A percentile compares a stretch with the other conserved stretches of the same genome.
Evolutionary conservation across 2,888 invertebrate genomes (phyloP).

Genomic region (Sminthurides aquaticus): DNA sequence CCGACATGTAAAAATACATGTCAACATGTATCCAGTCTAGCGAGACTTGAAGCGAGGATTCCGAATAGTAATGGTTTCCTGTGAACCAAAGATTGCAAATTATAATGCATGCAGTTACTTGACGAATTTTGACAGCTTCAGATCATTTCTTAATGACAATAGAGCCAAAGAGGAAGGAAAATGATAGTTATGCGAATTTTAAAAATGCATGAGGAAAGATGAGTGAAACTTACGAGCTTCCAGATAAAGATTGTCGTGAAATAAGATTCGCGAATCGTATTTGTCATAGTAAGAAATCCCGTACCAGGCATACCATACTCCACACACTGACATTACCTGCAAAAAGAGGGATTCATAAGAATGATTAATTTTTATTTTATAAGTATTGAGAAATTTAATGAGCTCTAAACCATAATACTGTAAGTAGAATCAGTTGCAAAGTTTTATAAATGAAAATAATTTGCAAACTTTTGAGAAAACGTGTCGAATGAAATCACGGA

Average conservation of each 20-base stretch:
- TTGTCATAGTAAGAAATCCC: conserved; percentile 1
- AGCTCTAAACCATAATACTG: too few relatives aligned
- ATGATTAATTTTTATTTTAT: too few relatives aligned
- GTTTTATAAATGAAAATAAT: too few relatives aligned
- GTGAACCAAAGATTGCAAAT: too few relatives aligned
- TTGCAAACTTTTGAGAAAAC: neutral
- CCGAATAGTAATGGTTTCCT: conserved; percentile 4
- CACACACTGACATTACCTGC: neutral
- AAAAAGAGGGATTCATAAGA: neutral
- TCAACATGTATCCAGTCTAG: neutral
- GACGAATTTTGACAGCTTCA: neutral
- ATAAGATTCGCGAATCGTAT: conserved; percentile 5
- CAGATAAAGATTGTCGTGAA: conserved; percentile 13
- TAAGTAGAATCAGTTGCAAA: too few relatives aligned
- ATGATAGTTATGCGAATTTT: neutral
- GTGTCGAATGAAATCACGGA: neutral
- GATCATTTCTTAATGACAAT: neutral
- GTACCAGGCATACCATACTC: conserved; percentile 1
- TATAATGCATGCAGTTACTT: neutral
- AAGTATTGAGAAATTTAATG: too few relatives aligned
- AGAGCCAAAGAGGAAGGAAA: neutral
- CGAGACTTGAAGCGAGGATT: neutral
- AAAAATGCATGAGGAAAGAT: neutral
- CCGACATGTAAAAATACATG: conserved; percentile 1
- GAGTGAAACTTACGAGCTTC: conserved; percentile 18